These are phyloP conservation scores for Hipposideros armiger DNA, from an alignment of 2,113 vertebrate species.

Conservation along the genomic window DNA sequence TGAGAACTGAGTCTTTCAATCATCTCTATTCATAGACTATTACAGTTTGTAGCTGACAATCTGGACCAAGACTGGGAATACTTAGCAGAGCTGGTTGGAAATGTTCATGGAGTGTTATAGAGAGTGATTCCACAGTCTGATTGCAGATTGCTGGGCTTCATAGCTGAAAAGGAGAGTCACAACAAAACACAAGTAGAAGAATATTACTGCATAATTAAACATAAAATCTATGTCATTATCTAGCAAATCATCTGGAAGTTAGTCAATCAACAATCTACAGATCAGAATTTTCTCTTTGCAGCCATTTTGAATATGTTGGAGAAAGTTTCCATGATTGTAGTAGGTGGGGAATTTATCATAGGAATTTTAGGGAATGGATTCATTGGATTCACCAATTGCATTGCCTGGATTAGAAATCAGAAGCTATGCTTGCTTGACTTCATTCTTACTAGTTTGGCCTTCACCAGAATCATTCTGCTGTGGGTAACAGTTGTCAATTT, in stretches of 20 bases:
- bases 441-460: neutral
- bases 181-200: neutral
- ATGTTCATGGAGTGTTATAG: neutral
- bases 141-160: neutral
- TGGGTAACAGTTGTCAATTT: neutral
- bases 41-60: neutral
- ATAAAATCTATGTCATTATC: neutral
- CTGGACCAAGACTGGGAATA: neutral
- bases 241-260: neutral
- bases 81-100: neutral
- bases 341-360: neutral
- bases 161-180: neutral
- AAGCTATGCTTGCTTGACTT: slow-evolving; percentile 13
- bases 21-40: neutral
- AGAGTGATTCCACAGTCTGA: neutral
- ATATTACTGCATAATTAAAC: neutral
- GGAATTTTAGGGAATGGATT: slow-evolving; percentile 30
- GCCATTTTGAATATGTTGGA: neutral
- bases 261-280: neutral
- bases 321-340: neutral
- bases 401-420: neutral
- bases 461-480: neutral
- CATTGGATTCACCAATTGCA: neutral
- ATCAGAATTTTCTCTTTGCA: neutral
- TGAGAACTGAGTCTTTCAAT: neutral